Evolutionary conservation across 2,797 vertebrate species (phyloP).

Genomic region (Schizopygopsis malacanthus): DNA sequence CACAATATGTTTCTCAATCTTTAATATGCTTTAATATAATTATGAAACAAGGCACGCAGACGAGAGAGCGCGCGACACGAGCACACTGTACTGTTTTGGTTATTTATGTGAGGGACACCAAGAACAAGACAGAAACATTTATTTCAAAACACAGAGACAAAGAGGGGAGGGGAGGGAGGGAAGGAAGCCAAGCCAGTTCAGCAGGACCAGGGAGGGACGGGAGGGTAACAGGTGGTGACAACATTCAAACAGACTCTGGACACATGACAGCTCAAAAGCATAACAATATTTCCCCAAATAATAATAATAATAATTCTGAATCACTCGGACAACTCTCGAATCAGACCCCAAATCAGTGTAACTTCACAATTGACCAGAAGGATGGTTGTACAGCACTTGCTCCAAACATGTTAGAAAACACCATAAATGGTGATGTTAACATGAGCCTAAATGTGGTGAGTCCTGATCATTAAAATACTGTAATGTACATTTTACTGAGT

Average conservation of each 20-base stretch:
- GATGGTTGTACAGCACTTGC: fast-evolving
- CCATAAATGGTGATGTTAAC: neutral
- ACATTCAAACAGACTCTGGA: neutral
- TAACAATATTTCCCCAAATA: neutral
- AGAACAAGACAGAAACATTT: too few relatives aligned
- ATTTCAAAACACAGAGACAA: too few relatives aligned
- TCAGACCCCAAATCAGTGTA: neutral
- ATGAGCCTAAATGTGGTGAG: neutral
- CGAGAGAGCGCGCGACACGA: too few relatives aligned
- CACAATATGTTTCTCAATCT: neutral
- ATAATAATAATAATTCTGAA: conserved; percentile 20
- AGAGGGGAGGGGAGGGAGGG: too few relatives aligned
- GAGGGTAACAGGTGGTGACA: conserved; percentile 1
- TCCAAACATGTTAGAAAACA: fast-evolving
- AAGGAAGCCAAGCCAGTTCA: too few relatives aligned
- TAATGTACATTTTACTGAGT: neutral
- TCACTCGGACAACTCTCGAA: neutral
- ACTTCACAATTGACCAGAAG: neutral
- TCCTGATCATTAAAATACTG: neutral
- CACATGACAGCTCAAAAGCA: neutral
- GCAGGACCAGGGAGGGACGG: too few relatives aligned
- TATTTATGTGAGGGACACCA: too few relatives aligned
- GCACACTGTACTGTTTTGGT: neutral
- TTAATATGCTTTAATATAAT: neutral
- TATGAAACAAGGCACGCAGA: too few relatives aligned